These are phyloP conservation scores for Temnothorax longispinosus DNA, from an alignment of 1,140 invertebrate genomes.

Conservation along the genomic window DNA sequence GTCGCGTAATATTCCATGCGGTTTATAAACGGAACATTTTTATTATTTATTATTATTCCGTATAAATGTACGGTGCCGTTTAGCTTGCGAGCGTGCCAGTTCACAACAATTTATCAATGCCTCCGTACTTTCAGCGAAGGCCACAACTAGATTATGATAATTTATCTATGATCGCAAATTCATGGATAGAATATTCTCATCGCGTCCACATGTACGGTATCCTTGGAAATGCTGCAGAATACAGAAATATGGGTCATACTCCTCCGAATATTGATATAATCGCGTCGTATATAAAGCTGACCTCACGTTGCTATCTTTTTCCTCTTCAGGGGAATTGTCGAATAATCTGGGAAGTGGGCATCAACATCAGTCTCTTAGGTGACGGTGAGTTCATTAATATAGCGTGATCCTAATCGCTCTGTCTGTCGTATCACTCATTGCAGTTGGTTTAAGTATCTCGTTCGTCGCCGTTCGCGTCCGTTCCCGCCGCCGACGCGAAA, in stretches of 20 bases:
- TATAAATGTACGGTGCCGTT: background rate
- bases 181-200: slow-evolving; percentile 15
- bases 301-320: background rate
- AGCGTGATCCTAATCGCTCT: slow-evolving; percentile 49
- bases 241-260: slow-evolving; percentile 25
- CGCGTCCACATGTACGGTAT: background rate
- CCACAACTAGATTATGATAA: slow-evolving; percentile 13
- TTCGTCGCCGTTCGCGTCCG: background rate
- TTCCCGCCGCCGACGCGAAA: background rate
- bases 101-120: background rate
- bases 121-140: background rate
- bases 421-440: slow-evolving; percentile 21
- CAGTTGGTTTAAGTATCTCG: slow-evolving; percentile 57
- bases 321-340: background rate
- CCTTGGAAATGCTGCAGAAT: slow-evolving; percentile 5
- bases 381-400: slow-evolving; percentile 42
- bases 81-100: background rate
- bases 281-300: background rate
- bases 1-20: background rate
- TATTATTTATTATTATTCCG: slow-evolving; percentile 2
- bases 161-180: slow-evolving; percentile 24
- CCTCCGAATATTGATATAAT: background rate
- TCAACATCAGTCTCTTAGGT: background rate
- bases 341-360: background rate
- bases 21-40: background rate